These are phyloP conservation scores for Pedetes capensis DNA, from an alignment of 2,113 vertebrate genomes.

Conservation along the genomic window DNA sequence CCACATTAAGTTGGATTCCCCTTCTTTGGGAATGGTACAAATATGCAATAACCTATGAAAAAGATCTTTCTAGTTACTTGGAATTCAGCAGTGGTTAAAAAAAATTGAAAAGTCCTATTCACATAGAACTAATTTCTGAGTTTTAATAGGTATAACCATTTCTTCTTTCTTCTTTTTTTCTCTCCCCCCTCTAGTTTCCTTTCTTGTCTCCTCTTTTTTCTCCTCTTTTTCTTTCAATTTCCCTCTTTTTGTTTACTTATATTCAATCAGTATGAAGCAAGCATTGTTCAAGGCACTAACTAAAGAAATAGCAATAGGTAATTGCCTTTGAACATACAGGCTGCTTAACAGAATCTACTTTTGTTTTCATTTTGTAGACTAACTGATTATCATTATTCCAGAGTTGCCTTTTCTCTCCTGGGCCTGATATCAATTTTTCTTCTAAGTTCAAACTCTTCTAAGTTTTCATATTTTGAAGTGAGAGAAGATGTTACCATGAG, in stretches of 20 bases:
- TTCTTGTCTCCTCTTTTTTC: too few species aligned
- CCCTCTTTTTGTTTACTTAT: not conserved
- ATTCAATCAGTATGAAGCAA: not conserved
- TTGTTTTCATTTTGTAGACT: not conserved
- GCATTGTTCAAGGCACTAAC: not conserved
- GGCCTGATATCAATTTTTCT: not conserved
- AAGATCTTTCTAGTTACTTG: not conserved
- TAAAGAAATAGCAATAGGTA: not conserved
- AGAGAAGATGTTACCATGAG: not conserved
- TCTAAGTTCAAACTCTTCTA: not conserved
- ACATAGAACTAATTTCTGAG: not conserved
- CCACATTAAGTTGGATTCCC: too few species aligned
- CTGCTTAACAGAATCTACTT: not conserved
- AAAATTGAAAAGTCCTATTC: not conserved
- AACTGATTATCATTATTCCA: not conserved
- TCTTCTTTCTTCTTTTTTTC: not conserved
- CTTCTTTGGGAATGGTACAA: too few species aligned
- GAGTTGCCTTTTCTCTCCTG: not conserved
- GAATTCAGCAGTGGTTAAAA: not conserved
- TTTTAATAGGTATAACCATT: not conserved
- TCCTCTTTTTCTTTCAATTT: not conserved
- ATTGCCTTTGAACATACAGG: not conserved
- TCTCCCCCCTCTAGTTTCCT: too few species aligned
- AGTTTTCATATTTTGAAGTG: not conserved
- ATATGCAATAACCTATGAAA: too few species aligned